phyloP scores from a whole-genome alignment of 2,797 vertebrate genomes.

The Catamblyrhynchus diadema region DNA sequence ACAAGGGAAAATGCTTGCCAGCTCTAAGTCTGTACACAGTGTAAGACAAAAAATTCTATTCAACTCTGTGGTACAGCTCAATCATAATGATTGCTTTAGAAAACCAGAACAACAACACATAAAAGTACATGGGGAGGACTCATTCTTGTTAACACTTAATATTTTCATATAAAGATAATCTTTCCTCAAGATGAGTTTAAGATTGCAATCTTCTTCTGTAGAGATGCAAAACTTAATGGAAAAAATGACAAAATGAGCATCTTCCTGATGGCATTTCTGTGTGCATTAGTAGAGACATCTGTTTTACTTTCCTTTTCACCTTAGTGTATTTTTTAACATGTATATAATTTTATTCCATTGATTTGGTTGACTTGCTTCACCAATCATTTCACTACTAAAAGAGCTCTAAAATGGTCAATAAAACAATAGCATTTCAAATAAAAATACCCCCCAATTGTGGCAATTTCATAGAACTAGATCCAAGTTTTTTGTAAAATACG shows the following conservation, averaged over 20 bases:
- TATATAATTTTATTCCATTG: background rate
- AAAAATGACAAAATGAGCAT: background rate
- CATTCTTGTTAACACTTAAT: background rate
- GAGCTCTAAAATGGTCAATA: background rate
- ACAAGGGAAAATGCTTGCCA: background rate
- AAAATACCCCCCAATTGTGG: background rate
- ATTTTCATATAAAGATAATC: background rate
- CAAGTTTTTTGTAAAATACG: background rate
- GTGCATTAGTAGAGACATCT: background rate
- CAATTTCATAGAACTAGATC: background rate
- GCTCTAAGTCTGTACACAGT: background rate
- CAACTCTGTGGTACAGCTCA: background rate
- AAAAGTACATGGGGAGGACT: background rate
- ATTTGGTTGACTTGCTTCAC: background rate
- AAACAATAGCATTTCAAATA: background rate
- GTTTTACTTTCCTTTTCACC: background rate
- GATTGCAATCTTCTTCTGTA: background rate
- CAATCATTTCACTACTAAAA: background rate
- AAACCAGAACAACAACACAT: background rate
- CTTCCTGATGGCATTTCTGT: background rate
- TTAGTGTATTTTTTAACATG: background rate
- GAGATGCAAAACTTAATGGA: background rate
- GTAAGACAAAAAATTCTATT: background rate
- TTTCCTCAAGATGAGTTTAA: background rate
- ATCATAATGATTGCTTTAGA: background rate